Base-by-base conservation (phyloP, 2,113 vertebrate species). In the Oryzias javanicus region DNA sequence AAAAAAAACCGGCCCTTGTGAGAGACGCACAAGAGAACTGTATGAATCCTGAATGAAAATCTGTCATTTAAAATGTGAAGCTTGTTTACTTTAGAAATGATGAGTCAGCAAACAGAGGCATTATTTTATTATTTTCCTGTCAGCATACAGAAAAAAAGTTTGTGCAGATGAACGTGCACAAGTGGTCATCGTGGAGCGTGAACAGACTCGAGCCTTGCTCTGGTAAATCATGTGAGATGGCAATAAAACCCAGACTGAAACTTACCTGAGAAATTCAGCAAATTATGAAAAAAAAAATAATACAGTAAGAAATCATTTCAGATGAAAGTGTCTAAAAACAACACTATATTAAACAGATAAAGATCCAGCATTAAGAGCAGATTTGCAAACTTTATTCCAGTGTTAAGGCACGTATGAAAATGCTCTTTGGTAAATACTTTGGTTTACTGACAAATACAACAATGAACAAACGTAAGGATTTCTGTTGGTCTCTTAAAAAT, bases 371-470 rank as follows among this genome's bases (percentile, higher is more conserved):
- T 76, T 53, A 49, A 29, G 13, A 49, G 67, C 52, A 64, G 42
- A 59, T 72, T 57, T 70, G 60, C 61, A 60, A 72, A 70, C 78
- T 79, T 72, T 76, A 74, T 69, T 92, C 91, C 91, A 92, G 91
- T 92, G 91, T 91, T 87, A 85, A 89, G 85, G 89, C 86, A 88
- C 81, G 58, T 22, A 67, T 47, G 70, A 65, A 63, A 50, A 69
- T 61, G 79, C 63, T 79, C 59, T 83, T 84, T 82, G 82, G 80
- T 76, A 73, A 48, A 78, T 67, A 62, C 64, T 45, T 61, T 46
- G 55, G 42, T 68, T 65, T 67, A 55, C 24, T 27, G 47, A 46
- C 19, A 53, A 40, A 82, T 46, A 71, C 18, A 55, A 72, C 71
- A 64, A 60, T 66, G 14, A 52, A 20, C 49, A 48, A 17, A 57